Evolutionary conservation across 35 echinoderm and acorn worm genomes (phyloP).

Genomic region (Apostichopus californicus): DNA sequence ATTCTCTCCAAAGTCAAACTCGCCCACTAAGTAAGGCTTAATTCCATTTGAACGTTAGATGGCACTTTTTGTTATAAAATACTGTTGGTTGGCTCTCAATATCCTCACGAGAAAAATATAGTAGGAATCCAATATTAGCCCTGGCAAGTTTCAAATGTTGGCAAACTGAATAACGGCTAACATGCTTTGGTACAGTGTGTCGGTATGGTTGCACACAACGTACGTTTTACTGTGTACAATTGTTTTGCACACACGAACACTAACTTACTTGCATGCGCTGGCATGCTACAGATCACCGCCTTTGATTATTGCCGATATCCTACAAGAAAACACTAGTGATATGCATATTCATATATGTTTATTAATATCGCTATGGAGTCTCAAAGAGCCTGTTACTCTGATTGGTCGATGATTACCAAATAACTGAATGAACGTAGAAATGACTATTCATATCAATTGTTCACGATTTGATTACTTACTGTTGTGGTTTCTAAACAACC

Average conservation of each 20-base stretch:
- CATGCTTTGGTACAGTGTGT: not conserved
- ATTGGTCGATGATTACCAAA: conserved; percentile 9
- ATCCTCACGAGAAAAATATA: not conserved
- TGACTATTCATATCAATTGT: conserved; percentile 30
- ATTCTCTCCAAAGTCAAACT: not conserved
- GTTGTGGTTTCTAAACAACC: conserved; percentile 38
- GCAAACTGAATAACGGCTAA: not conserved
- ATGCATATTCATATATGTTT: conserved; percentile 50
- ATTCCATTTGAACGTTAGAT: not conserved
- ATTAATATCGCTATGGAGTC: conserved; percentile 32
- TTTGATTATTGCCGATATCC: conserved; percentile 48
- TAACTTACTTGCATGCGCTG: conserved; percentile 29
- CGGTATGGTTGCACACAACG: not conserved
- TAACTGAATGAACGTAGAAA: not conserved
- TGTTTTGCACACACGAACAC: conserved; percentile 26
- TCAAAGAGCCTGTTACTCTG: not conserved
- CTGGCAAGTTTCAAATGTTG: not conserved
- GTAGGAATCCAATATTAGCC: not conserved
- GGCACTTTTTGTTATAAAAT: not conserved
- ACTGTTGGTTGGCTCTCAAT: not conserved
- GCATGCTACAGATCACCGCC: conserved; percentile 32
- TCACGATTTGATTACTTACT: conserved; percentile 34
- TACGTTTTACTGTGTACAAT: conserved; percentile 9
- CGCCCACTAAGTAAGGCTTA: not conserved
- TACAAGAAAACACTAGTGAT: conserved; percentile 17